A percentile compares a stretch with the other conserved stretches of the same genome.
These are phyloP conservation scores for Craseonycteris thonglongyai DNA, from an alignment of 2,113 vertebrate genomes.

Conservation along the genomic window DNA sequence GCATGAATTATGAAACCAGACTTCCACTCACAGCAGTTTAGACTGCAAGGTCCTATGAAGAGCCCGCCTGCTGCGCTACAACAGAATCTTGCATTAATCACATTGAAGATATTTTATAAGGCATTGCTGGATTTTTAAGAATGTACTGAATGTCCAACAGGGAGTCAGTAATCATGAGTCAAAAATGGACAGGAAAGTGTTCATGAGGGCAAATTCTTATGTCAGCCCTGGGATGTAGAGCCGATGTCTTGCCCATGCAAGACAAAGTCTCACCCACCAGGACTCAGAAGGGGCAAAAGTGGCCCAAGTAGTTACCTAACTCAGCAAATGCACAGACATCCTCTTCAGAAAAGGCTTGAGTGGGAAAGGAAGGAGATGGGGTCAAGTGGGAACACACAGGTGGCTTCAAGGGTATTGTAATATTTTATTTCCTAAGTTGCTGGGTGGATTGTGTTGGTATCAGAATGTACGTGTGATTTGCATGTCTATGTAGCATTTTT, in stretches of 20 bases:
- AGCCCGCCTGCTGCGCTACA: no score
- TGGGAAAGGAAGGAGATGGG: neutral
- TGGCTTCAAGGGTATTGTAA: neutral
- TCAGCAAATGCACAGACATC: neutral
- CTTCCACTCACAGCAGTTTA: neutral
- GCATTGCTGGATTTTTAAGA: neutral
- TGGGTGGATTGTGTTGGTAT: neutral
- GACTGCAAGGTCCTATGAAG: rapidly evolving
- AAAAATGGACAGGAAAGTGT: neutral
- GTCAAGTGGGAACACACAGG: neutral
- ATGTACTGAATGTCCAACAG: neutral
- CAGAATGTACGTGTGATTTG: neutral
- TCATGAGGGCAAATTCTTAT: neutral
- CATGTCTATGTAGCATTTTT: neutral
- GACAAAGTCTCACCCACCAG: neutral
- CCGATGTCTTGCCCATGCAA: neutral
- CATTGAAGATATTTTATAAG: neutral
- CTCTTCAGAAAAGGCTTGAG: neutral
- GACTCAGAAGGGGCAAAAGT: neutral
- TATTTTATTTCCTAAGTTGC: neutral
- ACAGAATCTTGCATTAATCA: neutral
- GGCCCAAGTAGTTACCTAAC: neutral
- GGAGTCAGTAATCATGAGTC: neutral
- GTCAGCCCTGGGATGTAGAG: neutral
- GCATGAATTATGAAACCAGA: neutral